Percentiles rank a stretch among this genome's conserved stretches.
These are phyloP conservation scores for Folsomia manolachei DNA, from an alignment of 2,888 invertebrate species.

Conservation along the genomic window DNA sequence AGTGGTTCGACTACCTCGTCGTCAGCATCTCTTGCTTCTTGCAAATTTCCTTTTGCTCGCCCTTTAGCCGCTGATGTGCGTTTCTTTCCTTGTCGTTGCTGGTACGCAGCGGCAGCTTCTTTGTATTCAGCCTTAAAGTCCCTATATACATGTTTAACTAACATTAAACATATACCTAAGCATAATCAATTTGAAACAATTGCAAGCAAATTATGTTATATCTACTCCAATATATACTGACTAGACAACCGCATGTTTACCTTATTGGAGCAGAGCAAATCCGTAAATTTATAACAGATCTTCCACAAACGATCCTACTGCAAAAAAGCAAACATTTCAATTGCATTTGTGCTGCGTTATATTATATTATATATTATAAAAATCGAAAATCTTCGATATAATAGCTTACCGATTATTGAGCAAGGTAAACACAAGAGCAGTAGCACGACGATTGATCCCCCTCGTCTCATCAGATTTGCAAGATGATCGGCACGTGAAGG, in stretches of 20 bases:
- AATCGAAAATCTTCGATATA: too few relatives aligned
- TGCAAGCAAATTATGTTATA: too few relatives aligned
- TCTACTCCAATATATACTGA: too few relatives aligned
- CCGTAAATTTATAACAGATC: background rate
- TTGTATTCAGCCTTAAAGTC: background rate
- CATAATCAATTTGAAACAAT: too few relatives aligned
- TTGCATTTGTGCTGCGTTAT: background rate
- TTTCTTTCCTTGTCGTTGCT: background rate
- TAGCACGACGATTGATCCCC: constrained; percentile 10
- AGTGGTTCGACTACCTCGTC: background rate
- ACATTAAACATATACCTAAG: too few relatives aligned
- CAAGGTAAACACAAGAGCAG: constrained; percentile 5
- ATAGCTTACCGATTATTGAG: constrained; percentile 1
- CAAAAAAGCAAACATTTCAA: background rate
- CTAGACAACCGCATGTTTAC: too few relatives aligned
- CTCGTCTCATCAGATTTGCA: background rate
- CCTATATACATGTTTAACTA: background rate
- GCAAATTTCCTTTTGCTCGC: background rate
- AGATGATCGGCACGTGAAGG: background rate
- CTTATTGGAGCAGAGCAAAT: constrained; percentile 10
- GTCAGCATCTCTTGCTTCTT: background rate
- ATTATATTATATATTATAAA: too few relatives aligned
- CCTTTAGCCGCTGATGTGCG: background rate
- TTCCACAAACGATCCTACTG: background rate
- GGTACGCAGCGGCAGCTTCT: too few relatives aligned